phyloP scores from a whole-genome alignment of 2,113 vertebrate species.

The Myocastor coypus region DNA sequence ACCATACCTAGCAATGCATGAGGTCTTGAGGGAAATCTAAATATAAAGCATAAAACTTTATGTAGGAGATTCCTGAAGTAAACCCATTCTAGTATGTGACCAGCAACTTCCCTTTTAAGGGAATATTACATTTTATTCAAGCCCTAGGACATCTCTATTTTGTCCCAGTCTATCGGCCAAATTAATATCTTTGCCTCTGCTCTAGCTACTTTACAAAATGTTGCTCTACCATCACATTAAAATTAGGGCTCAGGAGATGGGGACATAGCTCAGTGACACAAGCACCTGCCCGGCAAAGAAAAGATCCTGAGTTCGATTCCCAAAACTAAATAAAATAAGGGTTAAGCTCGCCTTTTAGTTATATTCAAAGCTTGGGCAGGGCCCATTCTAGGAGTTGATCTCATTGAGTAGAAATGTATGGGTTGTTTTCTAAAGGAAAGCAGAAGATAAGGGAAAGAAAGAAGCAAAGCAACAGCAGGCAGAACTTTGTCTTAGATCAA shows the following conservation, averaged over 20 bases:
- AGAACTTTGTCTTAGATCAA: background rate
- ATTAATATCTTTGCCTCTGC: background rate
- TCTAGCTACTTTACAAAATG: background rate
- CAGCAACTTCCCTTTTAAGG: background rate
- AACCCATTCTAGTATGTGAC: background rate
- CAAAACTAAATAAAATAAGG: background rate
- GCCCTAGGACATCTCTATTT: background rate
- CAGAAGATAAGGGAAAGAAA: background rate
- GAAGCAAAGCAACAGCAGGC: background rate
- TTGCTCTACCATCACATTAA: background rate
- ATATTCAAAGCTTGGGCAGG: background rate
- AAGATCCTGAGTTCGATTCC: too few relatives aligned
- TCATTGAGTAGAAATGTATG: background rate
- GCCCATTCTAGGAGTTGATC: background rate
- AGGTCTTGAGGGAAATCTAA: background rate
- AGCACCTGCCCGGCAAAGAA: too few relatives aligned
- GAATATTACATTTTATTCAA: background rate
- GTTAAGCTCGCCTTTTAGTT: background rate
- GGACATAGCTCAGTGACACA: too few relatives aligned
- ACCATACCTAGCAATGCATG: background rate
- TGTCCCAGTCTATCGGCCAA: background rate
- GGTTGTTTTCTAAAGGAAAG: background rate
- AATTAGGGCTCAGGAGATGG: background rate
- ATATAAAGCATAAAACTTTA: background rate
- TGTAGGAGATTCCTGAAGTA: slow-evolving; percentile 5